Conservation (phyloP, 2,888 invertebrate genomes). For the Pemphredon lugubris region DNA sequence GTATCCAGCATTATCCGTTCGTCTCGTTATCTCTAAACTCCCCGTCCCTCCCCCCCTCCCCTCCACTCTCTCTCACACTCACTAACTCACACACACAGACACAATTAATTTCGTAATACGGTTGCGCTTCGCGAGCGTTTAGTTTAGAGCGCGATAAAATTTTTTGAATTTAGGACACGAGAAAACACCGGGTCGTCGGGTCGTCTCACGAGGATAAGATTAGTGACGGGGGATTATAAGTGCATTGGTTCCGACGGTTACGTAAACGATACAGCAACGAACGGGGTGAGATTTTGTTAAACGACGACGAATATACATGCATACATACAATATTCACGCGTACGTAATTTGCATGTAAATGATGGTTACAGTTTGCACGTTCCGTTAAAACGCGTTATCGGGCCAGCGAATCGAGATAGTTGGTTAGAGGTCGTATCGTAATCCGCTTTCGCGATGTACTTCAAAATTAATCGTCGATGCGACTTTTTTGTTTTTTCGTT, state of each 20-base stretch:
- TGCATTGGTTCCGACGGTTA: slow-evolving; percentile 67
- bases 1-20: slow-evolving; percentile 28
- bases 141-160: slow-evolving; percentile 55
- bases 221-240: slow-evolving; percentile 61
- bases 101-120: slow-evolving; percentile 63
- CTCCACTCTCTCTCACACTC: too few species aligned
- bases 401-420: slow-evolving; percentile 27
- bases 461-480: slow-evolving; percentile 22
- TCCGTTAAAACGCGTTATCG: slow-evolving; percentile 16
- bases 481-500: neutral
- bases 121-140: slow-evolving; percentile 16
- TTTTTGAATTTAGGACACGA: slow-evolving; percentile 68
- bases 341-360: slow-evolving; percentile 30
- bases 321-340: neutral
- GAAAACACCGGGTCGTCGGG: slow-evolving; percentile 72
- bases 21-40: slow-evolving; percentile 46
- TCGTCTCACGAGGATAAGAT: slow-evolving; percentile 71
- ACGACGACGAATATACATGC: neutral
- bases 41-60: slow-evolving; percentile 39
- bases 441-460: slow-evolving; percentile 12
- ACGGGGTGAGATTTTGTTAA: slow-evolving; percentile 38
- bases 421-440: slow-evolving; percentile 42
- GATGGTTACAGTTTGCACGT: slow-evolving; percentile 18
- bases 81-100: too few species aligned
- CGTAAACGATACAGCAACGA: slow-evolving; percentile 47